phyloP scores from a whole-genome alignment of 1,140 invertebrate species.

The Epicauta chinensis region DNA sequence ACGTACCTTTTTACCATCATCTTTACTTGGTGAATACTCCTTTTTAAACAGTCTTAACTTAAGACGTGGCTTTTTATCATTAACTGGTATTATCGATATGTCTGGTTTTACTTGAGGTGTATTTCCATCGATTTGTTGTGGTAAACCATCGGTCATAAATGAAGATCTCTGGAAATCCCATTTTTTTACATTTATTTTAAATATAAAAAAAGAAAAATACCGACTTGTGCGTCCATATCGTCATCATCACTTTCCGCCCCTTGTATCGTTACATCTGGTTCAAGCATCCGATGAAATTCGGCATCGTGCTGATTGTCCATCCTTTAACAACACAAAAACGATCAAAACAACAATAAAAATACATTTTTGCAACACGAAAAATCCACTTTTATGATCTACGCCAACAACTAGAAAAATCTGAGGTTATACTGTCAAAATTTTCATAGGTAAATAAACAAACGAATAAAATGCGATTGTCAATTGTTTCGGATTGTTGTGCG shows the following conservation, averaged over 20 bases:
- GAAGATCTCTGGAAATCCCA: neutral
- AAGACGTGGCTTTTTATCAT: conserved; percentile 16
- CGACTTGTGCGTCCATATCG: conserved; percentile 5
- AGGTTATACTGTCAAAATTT: conserved; percentile 28
- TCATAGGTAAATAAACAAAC: conserved; percentile 32
- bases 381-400: neutral
- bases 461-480: conserved; percentile 6
- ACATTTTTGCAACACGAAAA: too few species aligned
- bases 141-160: too few species aligned
- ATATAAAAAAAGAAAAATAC: too few species aligned
- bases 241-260: conserved; percentile 26
- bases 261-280: conserved; percentile 35
- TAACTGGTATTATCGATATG: conserved; percentile 33
- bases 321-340: neutral
- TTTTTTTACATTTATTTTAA: too few species aligned
- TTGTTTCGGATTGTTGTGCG: too few species aligned
- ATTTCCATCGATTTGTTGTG: too few species aligned
- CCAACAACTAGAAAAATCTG: too few species aligned
- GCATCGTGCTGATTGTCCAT: conserved; percentile 25
- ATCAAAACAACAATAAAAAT: neutral
- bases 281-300: conserved; percentile 30
- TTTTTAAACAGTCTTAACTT: conserved; percentile 29
- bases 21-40: conserved; percentile 16
- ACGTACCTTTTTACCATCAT: conserved; percentile 19
- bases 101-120: conserved; percentile 21